Conservation (phyloP, 2,113 vertebrate genomes). For the Pelecanus crispus region DNA sequence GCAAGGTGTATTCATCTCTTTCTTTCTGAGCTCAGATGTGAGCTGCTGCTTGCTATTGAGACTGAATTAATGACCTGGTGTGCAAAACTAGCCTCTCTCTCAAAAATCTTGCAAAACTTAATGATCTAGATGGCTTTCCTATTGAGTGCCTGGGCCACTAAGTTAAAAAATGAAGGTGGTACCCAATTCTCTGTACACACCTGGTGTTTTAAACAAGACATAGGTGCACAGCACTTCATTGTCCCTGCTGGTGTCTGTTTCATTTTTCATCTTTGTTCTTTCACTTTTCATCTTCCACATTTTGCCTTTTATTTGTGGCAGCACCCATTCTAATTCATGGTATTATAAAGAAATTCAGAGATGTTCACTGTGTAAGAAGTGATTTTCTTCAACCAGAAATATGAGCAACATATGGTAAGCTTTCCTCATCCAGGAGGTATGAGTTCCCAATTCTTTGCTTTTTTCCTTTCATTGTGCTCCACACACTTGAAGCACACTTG, state of each 20-base stretch:
- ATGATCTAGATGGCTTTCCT: neutral
- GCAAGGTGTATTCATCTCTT: neutral
- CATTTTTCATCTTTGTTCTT: neutral
- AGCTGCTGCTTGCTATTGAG: neutral
- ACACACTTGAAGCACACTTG: neutral
- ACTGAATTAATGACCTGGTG: neutral
- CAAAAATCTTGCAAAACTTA: neutral
- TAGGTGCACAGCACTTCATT: neutral
- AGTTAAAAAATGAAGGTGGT: neutral
- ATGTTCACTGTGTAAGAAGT: neutral
- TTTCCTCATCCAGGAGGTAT: neutral
- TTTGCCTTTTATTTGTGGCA: neutral
- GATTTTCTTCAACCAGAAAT: neutral
- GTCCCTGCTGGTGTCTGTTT: neutral
- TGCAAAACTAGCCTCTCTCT: neutral
- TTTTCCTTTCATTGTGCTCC: neutral
- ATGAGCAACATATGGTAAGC: neutral
- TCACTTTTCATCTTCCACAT: neutral
- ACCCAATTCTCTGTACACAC: neutral
- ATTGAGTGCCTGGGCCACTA: neutral
- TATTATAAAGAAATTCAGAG: neutral
- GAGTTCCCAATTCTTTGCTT: neutral
- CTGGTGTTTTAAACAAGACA: neutral
- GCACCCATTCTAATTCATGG: neutral
- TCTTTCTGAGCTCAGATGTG: neutral